These are phyloP conservation scores for Notarius lentiginosus DNA, from an alignment of 2,113 vertebrate species.

Conservation along the genomic window DNA sequence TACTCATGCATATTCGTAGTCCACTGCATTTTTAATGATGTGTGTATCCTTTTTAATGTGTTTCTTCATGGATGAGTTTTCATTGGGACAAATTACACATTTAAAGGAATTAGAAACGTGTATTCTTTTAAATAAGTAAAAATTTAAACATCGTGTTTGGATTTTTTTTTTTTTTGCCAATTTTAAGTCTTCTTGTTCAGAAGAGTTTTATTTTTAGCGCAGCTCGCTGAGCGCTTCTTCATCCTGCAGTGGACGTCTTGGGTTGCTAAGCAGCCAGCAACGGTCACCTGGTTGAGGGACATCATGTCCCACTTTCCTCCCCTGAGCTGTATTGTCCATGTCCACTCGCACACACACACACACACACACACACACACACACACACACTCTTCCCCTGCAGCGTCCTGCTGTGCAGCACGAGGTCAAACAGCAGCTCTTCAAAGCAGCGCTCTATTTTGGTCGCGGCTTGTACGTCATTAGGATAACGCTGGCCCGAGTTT, in stretches of 20 bases:
- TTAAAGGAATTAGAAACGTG: neutral
- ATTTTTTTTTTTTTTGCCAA: neutral
- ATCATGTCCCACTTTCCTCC: constrained; percentile 22
- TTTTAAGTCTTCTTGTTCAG: neutral
- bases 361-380: constrained; percentile 17
- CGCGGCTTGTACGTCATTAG: constrained; percentile 28
- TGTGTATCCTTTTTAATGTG: neutral
- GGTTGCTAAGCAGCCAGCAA: constrained; percentile 44
- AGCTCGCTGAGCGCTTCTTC: neutral
- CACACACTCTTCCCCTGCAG: neutral
- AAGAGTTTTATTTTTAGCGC: constrained; percentile 25
- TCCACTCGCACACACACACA: constrained; percentile 1
- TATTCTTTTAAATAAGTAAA: neutral
- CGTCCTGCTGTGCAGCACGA: constrained; percentile 15
- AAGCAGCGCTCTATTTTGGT: constrained; percentile 42
- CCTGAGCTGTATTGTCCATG: constrained; percentile 8
- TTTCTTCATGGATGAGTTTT: neutral
- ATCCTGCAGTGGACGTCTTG: constrained; percentile 27
- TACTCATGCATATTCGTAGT: neutral
- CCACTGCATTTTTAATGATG: neutral
- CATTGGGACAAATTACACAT: neutral
- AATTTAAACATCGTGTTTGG: neutral
- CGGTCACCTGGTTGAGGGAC: constrained; percentile 37
- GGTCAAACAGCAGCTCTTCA: constrained; percentile 15
- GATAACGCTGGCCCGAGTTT: constrained; percentile 23